Evolutionary conservation across 2,113 vertebrate genomes (phyloP), one percentile per base, ranked within the genome.

Genomic region (Odocoileus hemionus): DNA sequence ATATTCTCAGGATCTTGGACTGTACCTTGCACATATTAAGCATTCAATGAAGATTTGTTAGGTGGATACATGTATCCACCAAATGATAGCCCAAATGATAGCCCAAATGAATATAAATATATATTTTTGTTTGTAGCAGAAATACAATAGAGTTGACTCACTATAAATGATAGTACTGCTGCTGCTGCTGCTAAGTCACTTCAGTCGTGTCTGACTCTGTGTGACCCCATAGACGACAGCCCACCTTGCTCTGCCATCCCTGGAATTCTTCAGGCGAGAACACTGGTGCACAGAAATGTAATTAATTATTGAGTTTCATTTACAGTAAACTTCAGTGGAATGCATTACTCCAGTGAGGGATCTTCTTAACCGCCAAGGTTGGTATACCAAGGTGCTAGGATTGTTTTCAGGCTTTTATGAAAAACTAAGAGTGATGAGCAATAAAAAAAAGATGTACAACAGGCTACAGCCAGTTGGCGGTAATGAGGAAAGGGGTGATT

Each of bases 401-500:
- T 5, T 82, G 26, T 80, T 94, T 96, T 82, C 47, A 43, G 54
- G 26, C 39, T 95, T 17, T 86, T 91, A 93, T 90, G 19, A 96
- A 94, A 97, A 97, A 92, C 25, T 82, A 97, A 94, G 70, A 93
- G 16, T 80, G 33, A 91, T 50, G 50, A 80, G 23, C 64, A 92
- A 87, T 96, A 61, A 88, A 94, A 88, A 39, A 95, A 88, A 87
- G 60, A 95, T 88, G 87, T 61, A 87, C 15, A 92, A 60, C 52
- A 93, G 80, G 25, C 25, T 43, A 67, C 25, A 95, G 83, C 61
- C 96, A 95, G 33, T 92, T 97, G 95, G 92, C 96, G 97, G 86
- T 97, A 94, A 97, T 91, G 80, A 96, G 70, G n/a, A 30, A 93
- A 94, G 67, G 82, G 94, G 43, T 85, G 47, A 97, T 88, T 96